Base-by-base conservation (phyloP, 1,140 invertebrate species). In the Drosophila ohnishii region DNA sequence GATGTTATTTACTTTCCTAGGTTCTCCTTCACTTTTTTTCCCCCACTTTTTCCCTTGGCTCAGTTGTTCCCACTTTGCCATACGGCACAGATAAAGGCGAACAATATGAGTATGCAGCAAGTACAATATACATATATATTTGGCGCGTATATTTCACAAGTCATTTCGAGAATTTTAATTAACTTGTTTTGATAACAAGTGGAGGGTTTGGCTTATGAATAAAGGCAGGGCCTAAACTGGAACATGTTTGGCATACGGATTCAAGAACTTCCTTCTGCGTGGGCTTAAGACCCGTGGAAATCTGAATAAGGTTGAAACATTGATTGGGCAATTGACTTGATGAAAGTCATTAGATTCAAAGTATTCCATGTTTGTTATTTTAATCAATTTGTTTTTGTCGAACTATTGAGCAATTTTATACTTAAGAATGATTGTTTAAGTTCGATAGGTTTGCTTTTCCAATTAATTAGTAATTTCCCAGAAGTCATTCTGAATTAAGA, bases 161-260 rank as follows among this genome's bases (percentile, higher is more conserved):
- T 74, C 73, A 78, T 80, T 84, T 63, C 44, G 45, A 58, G 80
- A 84, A 88, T 88, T 88, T 88, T 84, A 88, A 88, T 88, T 88
- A 88, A 88, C 84, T 88, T 83, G 53, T 69, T 75, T 83, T 72
- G 70, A 64, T 84, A 79, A 70, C 50, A 57, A 69, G 42, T 19
- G 37, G 56, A 50, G 48, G 35, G 35, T 25, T 48, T 34, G 40
- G 56, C 56, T 53, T 55, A 76, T 59, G 73, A 67, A 67, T 67
- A 37, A 19, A 37, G 32, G 11, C 9, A 16, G 2, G 34, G 40
- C 30, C 40, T 40, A 16, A 63, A 10, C 19, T 51, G 56, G 16
- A 44, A 48, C 74, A 76, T 69, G 74, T 48, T 50, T 57, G 22
- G 73, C 57, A 76, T 75, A 19, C 25, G 22, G 51, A 75, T 42